phyloP scores from a whole-genome alignment of 1,140 invertebrate genomes.

The Tetramorium parvispinum region DNA sequence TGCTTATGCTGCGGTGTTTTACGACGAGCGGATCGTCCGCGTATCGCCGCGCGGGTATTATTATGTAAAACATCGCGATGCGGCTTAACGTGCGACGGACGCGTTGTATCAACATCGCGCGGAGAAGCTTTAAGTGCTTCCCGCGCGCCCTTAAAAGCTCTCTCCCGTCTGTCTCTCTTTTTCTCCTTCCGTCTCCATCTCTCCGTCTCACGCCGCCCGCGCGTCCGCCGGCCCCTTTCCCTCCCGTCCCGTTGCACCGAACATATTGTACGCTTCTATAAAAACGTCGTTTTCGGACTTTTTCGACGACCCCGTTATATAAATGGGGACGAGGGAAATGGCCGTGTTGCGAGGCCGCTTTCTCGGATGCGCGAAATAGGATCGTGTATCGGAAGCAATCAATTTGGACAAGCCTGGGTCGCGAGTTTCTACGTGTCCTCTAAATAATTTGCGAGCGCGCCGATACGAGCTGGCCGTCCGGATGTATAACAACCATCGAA shows the following conservation, averaged over 20 bases:
- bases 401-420: constrained; percentile 29
- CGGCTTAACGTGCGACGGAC: constrained; percentile 45
- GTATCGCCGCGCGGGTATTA: constrained; percentile 52
- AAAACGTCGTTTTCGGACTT: constrained; percentile 51
- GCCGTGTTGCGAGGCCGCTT: constrained; percentile 41
- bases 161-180: background rate
- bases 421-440: constrained; percentile 36
- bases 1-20: constrained; percentile 43
- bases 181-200: background rate
- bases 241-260: constrained; percentile 1
- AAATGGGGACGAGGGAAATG: constrained; percentile 40
- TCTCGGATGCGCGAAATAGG: constrained; percentile 53
- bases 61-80: constrained; percentile 60
- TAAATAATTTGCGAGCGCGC: constrained; percentile 55
- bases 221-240: background rate
- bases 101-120: constrained; percentile 57
- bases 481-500: constrained; percentile 45
- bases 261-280: constrained; percentile 51
- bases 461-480: background rate
- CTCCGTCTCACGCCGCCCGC: background rate
- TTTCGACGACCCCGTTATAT: constrained; percentile 52
- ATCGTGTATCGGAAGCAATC: constrained; percentile 59
- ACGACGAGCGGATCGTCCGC: constrained; percentile 51
- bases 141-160: constrained; percentile 52
- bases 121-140: constrained; percentile 57